phyloP scores from a whole-genome alignment of 2,888 invertebrate species.

The Drosophila tanythrix region DNA sequence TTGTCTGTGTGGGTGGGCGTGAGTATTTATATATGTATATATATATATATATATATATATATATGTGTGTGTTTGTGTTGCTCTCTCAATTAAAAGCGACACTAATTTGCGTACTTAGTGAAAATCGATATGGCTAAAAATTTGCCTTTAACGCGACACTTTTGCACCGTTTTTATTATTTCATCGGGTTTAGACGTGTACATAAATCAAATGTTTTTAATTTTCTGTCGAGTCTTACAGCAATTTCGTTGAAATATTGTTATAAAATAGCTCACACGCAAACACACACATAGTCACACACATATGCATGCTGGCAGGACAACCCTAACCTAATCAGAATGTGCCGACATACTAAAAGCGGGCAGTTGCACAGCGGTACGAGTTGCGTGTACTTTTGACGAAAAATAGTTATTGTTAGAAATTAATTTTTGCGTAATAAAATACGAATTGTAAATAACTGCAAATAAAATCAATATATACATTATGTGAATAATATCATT shows the following conservation, averaged over 20 bases:
- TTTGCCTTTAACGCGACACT: constrained; percentile 24
- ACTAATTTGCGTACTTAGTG: constrained; percentile 67
- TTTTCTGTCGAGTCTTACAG: constrained; percentile 1
- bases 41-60: neutral
- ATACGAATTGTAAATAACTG: neutral
- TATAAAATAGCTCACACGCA: constrained; percentile 34
- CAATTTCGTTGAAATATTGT: constrained; percentile 31
- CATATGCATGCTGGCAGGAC: constrained; percentile 38
- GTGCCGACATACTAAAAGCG: constrained; percentile 56
- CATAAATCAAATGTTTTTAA: constrained; percentile 1
- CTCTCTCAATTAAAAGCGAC: constrained; percentile 63
- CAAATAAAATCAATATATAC: neutral
- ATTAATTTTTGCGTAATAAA: neutral
- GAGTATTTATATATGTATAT: constrained; percentile 3
- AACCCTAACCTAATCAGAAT: constrained; percentile 75
- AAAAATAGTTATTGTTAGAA: neutral
- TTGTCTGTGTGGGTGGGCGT: constrained; percentile 18
- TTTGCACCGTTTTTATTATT: constrained; percentile 7
- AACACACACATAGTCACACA: constrained; percentile 16
- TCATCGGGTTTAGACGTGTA: neutral
- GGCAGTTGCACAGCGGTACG: constrained; percentile 40
- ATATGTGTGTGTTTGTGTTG: constrained; percentile 21
- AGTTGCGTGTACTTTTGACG: neutral
- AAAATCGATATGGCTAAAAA: constrained; percentile 67
- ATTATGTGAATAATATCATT: neutral